phyloP scores from a whole-genome alignment of 1,140 invertebrate genomes.

The Drosophila azteca region DNA sequence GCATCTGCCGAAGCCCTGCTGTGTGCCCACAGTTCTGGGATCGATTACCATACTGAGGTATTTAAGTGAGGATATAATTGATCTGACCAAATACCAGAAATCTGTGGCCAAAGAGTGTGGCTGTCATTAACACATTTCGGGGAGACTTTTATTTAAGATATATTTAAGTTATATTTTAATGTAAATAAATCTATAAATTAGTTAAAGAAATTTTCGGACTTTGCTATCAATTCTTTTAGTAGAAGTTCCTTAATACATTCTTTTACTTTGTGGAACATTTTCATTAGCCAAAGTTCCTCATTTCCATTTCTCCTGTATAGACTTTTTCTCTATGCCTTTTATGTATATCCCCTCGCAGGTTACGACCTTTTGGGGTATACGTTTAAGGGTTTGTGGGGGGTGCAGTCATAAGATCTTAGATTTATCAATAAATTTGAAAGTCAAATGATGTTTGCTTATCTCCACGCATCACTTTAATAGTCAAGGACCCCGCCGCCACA shows the following conservation, averaged over 20 bases:
- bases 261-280: too few species aligned
- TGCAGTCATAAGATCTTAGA: conserved; percentile 63
- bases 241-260: too few species aligned
- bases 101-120: conserved; percentile 78
- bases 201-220: too few species aligned
- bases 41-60: conserved; percentile 78
- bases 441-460: conserved; percentile 47
- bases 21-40: conserved; percentile 72
- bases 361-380: conserved; percentile 14
- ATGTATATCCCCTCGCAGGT: conserved; percentile 16
- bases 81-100: conserved; percentile 78
- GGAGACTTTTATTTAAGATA: not conserved
- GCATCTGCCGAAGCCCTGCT: conserved; percentile 78
- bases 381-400: conserved; percentile 24
- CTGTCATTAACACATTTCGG: conserved; percentile 57
- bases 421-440: conserved; percentile 78
- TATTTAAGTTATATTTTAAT: not conserved
- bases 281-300: not conserved
- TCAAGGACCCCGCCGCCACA: conserved; percentile 35
- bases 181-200: conserved; percentile 5
- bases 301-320: conserved; percentile 4
- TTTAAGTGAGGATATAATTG: conserved; percentile 77
- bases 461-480: conserved; percentile 48
- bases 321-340: not conserved
- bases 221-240: too few species aligned